Base-by-base conservation (phyloP, 2,113 vertebrate genomes). In the Aythya baeri region DNA sequence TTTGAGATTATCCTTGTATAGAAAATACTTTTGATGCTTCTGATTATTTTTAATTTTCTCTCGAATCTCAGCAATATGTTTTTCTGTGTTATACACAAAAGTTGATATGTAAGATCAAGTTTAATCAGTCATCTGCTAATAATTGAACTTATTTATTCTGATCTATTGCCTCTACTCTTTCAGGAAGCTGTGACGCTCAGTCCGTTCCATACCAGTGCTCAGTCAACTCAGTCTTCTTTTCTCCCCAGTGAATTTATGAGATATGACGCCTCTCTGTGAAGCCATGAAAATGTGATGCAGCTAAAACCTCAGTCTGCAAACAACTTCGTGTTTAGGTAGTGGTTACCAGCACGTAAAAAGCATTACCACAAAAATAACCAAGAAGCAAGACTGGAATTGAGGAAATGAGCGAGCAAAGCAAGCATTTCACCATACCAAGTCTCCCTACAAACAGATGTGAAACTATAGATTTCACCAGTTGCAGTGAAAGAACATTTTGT, bases 401-500 rank as follows among this genome's bases (percentile, higher is more conserved):
- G 38, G 50, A 96, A 95, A 91, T 6, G 8, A 88, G 61, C 82
- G 94, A 0, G 4, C 76, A 88, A 88, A 89, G 29, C 36, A 84
- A 86, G 57, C 26, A 75, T 54, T 95, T 92, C 21, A 49, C 38
- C 73, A 94, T 9, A 36, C 27, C 59, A 17, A 34, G 20, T 75
- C 57, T 90, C 57, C 16, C 29, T 89, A 57, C 36, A 62, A 94
- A 91, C 77, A 82, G 72, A 93, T 91, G 88, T 80, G 84, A 91
- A 96, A 83, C 88, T 79, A 94, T 18, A 38, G 46, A 75, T 96
- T 95, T 80, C 81, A 72, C 85, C n/a, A 76, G 49, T 43, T 74
- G 55, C 58, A 91, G 44, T 65, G 89, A 94, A 95, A 86, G 94
- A 94, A 96, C 91, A 88, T 93, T 95, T 92, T 88, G 93, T 96